phyloP scores from a whole-genome alignment of 1,140 invertebrate genomes.

The Philotrypesis tridentata region DNA sequence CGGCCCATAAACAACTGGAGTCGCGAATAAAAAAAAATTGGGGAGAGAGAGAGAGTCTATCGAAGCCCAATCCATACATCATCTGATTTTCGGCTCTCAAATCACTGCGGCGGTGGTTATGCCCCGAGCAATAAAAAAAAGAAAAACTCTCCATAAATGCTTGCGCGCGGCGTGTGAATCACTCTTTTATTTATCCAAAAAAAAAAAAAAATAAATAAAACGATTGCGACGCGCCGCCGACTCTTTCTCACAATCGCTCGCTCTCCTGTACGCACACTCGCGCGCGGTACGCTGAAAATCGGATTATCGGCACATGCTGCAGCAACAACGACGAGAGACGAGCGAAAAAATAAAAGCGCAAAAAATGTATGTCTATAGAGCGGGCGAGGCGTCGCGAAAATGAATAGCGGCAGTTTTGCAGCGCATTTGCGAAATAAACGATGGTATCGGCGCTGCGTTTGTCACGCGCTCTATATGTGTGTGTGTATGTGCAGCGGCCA shows the following conservation, averaged over 20 bases:
- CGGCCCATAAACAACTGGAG: slow-evolving; percentile 11
- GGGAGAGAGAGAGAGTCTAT: no score
- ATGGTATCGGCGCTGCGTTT: slow-evolving; percentile 68
- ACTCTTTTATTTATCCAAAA: slow-evolving; percentile 46
- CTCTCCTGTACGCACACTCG: neutral
- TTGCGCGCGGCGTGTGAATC: slow-evolving; percentile 24
- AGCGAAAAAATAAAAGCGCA: slow-evolving; percentile 61
- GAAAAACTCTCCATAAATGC: slow-evolving; percentile 19
- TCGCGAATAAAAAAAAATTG: slow-evolving; percentile 34
- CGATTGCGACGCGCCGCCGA: slow-evolving; percentile 36
- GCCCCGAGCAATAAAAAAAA: slow-evolving; percentile 36
- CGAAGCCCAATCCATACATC: slow-evolving; percentile 13
- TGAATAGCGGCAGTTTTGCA: slow-evolving; percentile 75
- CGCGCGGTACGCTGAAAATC: slow-evolving; percentile 56
- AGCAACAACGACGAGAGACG: slow-evolving; percentile 36
- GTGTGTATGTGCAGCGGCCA: neutral
- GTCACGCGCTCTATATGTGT: slow-evolving; percentile 24
- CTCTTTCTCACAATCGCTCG: neutral
- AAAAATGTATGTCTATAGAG: neutral
- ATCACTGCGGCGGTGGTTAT: neutral
- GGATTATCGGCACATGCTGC: slow-evolving; percentile 58
- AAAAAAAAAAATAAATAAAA: no score
- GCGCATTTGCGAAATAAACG: slow-evolving; percentile 74
- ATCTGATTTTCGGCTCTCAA: slow-evolving; percentile 48
- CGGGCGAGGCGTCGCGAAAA: slow-evolving; percentile 68